A percentile compares a stretch with the other conserved stretches of the same genome.
Conservation (phyloP, 1,140 invertebrate species). For the Zaprionus kolodkinae region DNA sequence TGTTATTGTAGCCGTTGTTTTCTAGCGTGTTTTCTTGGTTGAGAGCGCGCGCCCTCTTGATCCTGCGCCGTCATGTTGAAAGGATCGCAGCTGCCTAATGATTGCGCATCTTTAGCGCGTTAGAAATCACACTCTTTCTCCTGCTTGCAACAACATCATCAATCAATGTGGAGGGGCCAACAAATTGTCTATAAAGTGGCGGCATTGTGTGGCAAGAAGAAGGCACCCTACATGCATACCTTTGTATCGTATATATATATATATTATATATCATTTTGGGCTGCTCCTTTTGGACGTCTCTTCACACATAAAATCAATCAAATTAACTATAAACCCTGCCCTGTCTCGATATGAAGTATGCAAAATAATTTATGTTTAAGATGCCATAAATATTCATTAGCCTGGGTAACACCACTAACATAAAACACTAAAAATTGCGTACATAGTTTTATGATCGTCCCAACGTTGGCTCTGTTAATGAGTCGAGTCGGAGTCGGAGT, state of each 20-base stretch:
- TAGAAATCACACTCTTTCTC: conserved; percentile 69
- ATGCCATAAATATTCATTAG: conserved; percentile 79
- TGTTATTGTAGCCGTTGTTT: background rate
- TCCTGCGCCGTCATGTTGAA: conserved; percentile 79
- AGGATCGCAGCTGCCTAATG: conserved; percentile 81
- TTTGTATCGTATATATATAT: too few species aligned
- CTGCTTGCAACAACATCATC: conserved; percentile 38
- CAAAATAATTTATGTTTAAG: conserved; percentile 78
- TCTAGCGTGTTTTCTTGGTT: conserved; percentile 12
- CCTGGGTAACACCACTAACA: conserved; percentile 27
- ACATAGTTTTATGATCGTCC: conserved; percentile 68
- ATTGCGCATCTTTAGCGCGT: conserved; percentile 74
- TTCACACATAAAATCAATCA: conserved; percentile 75
- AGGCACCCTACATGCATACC: background rate
- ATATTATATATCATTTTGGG: conserved; percentile 2
- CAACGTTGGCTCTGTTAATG: conserved; percentile 57
- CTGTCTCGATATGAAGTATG: conserved; percentile 64
- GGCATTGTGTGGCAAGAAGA: conserved; percentile 49
- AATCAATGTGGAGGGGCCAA: conserved; percentile 58
- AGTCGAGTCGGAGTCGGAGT: conserved; percentile 45
- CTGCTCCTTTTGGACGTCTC: conserved; percentile 19
- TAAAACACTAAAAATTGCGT: conserved; percentile 61
- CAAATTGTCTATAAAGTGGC: conserved; percentile 64
- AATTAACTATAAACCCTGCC: conserved; percentile 77
- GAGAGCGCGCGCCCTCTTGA: conserved; percentile 65